Evolutionary conservation across 2,888 invertebrate species (phyloP).

Genomic region (Drosophila melanosoma): DNA sequence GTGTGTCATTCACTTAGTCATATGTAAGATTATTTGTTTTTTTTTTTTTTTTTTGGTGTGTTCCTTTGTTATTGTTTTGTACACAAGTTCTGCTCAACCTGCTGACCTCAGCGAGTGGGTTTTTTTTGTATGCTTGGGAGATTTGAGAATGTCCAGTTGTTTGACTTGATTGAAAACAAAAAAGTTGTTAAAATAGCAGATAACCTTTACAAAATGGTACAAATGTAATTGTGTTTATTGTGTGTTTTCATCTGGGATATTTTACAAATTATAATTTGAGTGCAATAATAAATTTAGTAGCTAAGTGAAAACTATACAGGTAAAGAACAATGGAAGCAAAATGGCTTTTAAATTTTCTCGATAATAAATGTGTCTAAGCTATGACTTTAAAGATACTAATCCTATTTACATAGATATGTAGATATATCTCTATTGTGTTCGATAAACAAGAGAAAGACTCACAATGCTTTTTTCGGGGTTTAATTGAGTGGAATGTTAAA

Average conservation of each 20-base stretch:
- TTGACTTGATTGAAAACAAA: not conserved
- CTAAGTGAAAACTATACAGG: not conserved
- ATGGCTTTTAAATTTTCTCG: not conserved
- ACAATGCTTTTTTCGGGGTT: not conserved
- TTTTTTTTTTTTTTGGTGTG: not conserved
- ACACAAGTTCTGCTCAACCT: not conserved
- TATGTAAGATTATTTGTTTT: conserved; percentile 7
- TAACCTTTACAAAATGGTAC: not conserved
- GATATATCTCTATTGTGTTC: not conserved
- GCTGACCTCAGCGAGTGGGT: conserved; percentile 17
- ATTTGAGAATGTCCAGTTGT: not conserved
- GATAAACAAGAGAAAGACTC: not conserved
- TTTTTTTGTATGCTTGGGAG: conserved; percentile 16
- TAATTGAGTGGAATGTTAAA: not conserved
- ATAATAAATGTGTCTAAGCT: too few species aligned
- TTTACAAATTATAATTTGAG: conserved; percentile 12
- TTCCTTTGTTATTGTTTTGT: conserved; percentile 39
- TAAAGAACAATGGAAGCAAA: not conserved
- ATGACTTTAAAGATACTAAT: not conserved
- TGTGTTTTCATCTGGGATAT: not conserved
- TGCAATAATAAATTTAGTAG: not conserved
- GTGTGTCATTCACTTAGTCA: not conserved
- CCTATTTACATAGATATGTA: not conserved
- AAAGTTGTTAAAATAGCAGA: not conserved
- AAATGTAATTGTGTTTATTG: not conserved